Conservation (phyloP, 1,140 invertebrate species). For the Stratiolaelaps scimitus region DNA sequence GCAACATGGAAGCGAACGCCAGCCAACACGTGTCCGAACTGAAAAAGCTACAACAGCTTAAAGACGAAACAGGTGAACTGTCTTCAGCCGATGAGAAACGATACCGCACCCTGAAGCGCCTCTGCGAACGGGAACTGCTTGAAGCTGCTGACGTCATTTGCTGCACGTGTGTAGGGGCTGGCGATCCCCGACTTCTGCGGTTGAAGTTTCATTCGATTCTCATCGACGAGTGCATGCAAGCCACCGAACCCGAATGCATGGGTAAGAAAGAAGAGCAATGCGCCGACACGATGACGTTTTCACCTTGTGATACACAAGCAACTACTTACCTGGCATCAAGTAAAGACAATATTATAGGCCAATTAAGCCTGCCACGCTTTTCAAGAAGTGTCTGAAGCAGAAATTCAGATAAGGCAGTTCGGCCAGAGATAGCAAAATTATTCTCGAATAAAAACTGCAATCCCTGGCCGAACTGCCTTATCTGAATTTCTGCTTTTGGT, state of each 20-base stretch:
- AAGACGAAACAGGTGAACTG: constrained; percentile 92
- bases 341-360: too few species aligned
- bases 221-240: constrained; percentile 92
- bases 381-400: too few species aligned
- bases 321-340: too few species aligned
- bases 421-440: too few species aligned
- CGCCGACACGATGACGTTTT: too few species aligned
- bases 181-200: constrained; percentile 75
- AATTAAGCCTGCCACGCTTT: too few species aligned
- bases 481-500: too few species aligned
- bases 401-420: too few species aligned
- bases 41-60: constrained; percentile 86
- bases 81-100: constrained; percentile 78
- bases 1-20: constrained; percentile 63
- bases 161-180: constrained; percentile 96
- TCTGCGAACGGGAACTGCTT: constrained; percentile 77
- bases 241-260: constrained; percentile 97
- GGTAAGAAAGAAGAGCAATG: constrained; percentile 41
- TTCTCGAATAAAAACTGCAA: too few species aligned
- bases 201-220: constrained; percentile 93
- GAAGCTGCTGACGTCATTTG: constrained; percentile 93
- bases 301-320: too few species aligned
- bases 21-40: constrained; percentile 52
- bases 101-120: constrained; percentile 77
- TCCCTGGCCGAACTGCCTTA: too few species aligned